A percentile compares a stretch with the other conserved stretches of the same genome.
Conservation (phyloP, 2,888 invertebrate genomes). For the Troilus luridus region DNA sequence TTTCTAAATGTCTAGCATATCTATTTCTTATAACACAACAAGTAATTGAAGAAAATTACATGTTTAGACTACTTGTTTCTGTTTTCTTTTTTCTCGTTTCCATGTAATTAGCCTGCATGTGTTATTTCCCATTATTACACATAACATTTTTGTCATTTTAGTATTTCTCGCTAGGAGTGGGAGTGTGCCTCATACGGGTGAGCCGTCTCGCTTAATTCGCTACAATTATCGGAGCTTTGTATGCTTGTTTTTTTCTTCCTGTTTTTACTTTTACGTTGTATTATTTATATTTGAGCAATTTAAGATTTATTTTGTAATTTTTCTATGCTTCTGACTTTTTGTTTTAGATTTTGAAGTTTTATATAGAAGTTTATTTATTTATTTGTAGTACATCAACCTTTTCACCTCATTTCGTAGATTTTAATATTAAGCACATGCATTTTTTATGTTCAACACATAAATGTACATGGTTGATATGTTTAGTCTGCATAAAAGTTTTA, state of each 20-base stretch:
- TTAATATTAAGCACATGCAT: constrained; percentile 26
- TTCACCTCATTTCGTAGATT: not conserved
- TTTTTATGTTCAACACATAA: not conserved
- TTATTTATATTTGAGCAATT: not conserved
- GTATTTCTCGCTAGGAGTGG: constrained; percentile 78
- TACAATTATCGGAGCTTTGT: constrained; percentile 48
- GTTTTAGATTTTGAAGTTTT: not conserved
- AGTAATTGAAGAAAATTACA: constrained; percentile 35
- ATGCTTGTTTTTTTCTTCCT: constrained; percentile 4
- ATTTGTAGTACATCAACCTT: not conserved
- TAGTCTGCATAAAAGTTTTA: constrained; percentile 22
- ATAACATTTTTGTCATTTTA: constrained; percentile 68
- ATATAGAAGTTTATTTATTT: not conserved
- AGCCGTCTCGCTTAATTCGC: constrained; percentile 70
- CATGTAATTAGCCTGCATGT: constrained; percentile 43
- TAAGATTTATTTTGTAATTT: not conserved
- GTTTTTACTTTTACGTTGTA: not conserved
- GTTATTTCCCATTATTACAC: constrained; percentile 55
- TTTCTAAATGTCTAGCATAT: not conserved
- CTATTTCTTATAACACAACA: not conserved
- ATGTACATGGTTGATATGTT: constrained; percentile 2
- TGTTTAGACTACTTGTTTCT: not conserved
- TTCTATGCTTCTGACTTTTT: not conserved
- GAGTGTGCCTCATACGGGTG: constrained; percentile 77
- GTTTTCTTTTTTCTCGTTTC: constrained; percentile 21